Evolutionary conservation across 1,140 invertebrate genomes (phyloP), one percentile per base, ranked within the genome.

Genomic region (Conus ventricosus): DNA sequence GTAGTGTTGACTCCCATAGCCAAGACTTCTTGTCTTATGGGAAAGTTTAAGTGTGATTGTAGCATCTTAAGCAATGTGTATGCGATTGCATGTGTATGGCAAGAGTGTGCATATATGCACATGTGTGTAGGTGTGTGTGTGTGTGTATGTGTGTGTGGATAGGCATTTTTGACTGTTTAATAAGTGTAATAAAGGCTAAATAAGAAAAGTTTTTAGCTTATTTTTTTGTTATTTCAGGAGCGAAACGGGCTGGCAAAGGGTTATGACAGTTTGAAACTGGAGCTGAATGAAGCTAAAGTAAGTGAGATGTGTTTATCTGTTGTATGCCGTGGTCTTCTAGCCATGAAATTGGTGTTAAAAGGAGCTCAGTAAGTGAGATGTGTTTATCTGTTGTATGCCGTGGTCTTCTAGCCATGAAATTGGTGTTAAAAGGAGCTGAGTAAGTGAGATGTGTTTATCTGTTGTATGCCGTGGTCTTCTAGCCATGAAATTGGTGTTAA

Each of bases 241-340:
- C 15, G 87, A 39, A 82, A 83, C 51, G 78, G 78, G 10, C 81
- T 88, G 4, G 81, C 39, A 20, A 88, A 88, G 57, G 78, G 87
- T 57, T 82, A 88, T 67, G 78, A 88, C 81, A 87, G 54, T 84
- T 57, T 87, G 15, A 87, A 75, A 25, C 27, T 84, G 53, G 81
- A 84, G 25, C 60, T 83, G 20, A 82, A 83, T 71, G 78, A 76
- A 85, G 67, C 63, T 10, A 85, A 89, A 53, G 88, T 76, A 20
- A 71, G 83, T 86, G 25, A 76, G n/a, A 71, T 86, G 53, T 85
- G 3, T 85, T 7, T 85, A 60, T 67, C 54, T 23, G 15, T 11
- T 85, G 27, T 63, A 63, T 39, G n/a, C 39, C 63, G 39, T 23
- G 27, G 57, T 84, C 17, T 84, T 25, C 8, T 25, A 84, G 53